Evolutionary conservation across 2,113 vertebrate genomes (phyloP).

Genomic region (Tragelaphus imberbis): DNA sequence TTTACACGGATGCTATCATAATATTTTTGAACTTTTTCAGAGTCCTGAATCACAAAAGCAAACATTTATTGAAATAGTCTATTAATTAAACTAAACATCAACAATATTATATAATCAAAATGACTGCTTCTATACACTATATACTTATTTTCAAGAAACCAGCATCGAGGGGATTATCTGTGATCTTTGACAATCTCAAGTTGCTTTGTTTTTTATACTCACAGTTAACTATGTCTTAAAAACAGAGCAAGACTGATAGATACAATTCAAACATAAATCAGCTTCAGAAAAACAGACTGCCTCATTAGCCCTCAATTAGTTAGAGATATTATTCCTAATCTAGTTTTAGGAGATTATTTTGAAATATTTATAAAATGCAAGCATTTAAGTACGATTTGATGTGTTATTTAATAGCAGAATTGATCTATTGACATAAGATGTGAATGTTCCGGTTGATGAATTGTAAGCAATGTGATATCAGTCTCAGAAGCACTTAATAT

Average conservation of each 20-base stretch:
- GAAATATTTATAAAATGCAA: conserved; percentile 19
- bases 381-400: background rate
- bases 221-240: background rate
- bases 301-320: background rate
- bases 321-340: background rate
- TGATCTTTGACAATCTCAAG: background rate
- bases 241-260: background rate
- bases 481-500: conserved; percentile 43
- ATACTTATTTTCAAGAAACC: background rate
- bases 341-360: conserved; percentile 34
- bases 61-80: background rate
- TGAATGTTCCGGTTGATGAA: conserved; percentile 18
- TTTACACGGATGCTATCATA: background rate
- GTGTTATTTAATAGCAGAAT: conserved; percentile 27
- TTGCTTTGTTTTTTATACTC: background rate
- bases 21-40: background rate
- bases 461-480: conserved; percentile 41
- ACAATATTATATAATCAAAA: background rate
- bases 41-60: background rate
- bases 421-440: conserved; percentile 48
- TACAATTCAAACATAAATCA: background rate
- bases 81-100: background rate
- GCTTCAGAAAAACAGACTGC: background rate
- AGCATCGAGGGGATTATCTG: background rate
- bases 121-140: background rate